Base-by-base conservation (phyloP, 2,113 vertebrate species). In the Phoenicopterus ruber region DNA sequence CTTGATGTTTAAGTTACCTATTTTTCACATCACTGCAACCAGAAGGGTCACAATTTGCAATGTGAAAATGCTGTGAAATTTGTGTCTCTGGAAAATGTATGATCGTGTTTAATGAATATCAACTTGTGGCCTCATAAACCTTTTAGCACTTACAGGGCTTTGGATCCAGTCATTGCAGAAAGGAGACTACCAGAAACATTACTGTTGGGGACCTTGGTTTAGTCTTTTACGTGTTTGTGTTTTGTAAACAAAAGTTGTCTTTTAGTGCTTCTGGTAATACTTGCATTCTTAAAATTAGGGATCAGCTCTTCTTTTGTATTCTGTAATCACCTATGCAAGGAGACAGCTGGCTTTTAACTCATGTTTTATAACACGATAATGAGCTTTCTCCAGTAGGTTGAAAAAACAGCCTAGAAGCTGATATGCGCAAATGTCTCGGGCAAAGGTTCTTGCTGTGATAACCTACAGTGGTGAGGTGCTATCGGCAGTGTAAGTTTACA, bases 351-450 rank as follows among this genome's bases (percentile, higher is more conserved):
- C 67, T 38, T 10, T 31, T 22, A 6, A 26, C 20, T 54, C 2
- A 2, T 3, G 4, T 49, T 47, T 21, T 32, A 10, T 21, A 25
- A 31, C 18, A 2, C 14, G 29, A 3, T 7, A 7, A 52, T 8
- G 66, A 44, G 7, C 38, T 59, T 73, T 67, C 46, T 73, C 25
- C 7, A 19, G 58, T 22, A 46, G 32, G 14, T 2, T 52, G 34
- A 10, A n/a, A 29, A 46, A 73, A 12, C 9, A 20, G 0, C 32
- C 19, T 25, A 10, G 59, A 54, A 52, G 46, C 44, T 18, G 32
- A 15, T 31, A 13, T 0, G 8, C 7, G 3, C 13, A 31, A 17
- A 13, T 8, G 38, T 31, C 32, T 38, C 17, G 0, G 3, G 67
- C 67, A 34, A 15, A 66, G 34, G 19, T n/a, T 80, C 59, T 73